Conservation (phyloP, 2,888 invertebrate species). For the Zele albiditarsus region DNA sequence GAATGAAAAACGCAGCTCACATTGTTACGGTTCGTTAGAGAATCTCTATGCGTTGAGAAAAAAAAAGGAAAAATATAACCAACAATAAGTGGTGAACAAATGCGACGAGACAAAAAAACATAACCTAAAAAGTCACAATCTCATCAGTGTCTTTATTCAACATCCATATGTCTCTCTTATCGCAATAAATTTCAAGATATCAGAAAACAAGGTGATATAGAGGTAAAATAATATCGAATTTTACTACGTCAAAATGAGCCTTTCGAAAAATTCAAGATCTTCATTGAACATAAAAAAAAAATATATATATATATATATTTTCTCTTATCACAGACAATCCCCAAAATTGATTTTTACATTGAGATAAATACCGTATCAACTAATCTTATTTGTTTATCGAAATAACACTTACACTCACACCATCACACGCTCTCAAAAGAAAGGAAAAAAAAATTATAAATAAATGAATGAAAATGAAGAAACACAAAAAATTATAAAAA, state of each 20-base stretch:
- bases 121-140: conserved; percentile 38
- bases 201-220: background rate
- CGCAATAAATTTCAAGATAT: background rate
- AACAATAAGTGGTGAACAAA: background rate
- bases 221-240: background rate
- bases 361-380: background rate
- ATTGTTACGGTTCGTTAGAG: conserved; percentile 48
- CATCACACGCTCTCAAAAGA: background rate
- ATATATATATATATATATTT: background rate
- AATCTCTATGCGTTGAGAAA: conserved; percentile 37
- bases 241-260: background rate
- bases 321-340: background rate
- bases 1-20: conserved; percentile 40
- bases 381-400: background rate
- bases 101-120: conserved; percentile 35
- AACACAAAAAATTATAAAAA: no score
- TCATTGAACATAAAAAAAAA: background rate
- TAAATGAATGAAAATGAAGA: no score
- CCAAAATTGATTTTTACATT: background rate
- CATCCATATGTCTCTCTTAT: background rate
- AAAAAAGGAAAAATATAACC: conserved; percentile 4
- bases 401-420: background rate
- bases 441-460: background rate
- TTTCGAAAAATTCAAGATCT: background rate
- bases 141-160: conserved; percentile 15